Base-by-base conservation (phyloP, 2,888 invertebrate species). In the Coronaproctus castanopsis region DNA sequence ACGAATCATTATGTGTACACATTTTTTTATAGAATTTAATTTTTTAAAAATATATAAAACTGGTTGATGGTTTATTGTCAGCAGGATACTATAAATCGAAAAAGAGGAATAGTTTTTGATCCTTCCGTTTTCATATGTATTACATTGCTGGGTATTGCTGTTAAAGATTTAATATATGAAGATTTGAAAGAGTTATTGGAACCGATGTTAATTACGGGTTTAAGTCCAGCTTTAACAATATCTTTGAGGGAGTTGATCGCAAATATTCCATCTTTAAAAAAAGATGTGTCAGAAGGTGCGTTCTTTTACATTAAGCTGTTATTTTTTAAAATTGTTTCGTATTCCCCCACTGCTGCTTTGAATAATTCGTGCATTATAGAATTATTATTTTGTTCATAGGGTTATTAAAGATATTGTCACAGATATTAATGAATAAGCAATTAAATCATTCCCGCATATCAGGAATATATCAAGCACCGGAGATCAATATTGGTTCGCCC, bases 101-200 rank as follows among this genome's bases (percentile, higher is more conserved):
- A 87, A 67, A 78, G 83, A 63, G 72, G 68, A 14, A 61, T 77
- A 3, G 74, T 77, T 23, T 77, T 86, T 56, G 95, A 97, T 69
- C 87, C 92, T 0, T 83, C 89, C 1, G 86, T 96, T 55, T 96
- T 95, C 71, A 85, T 87, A 24, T 97, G 95, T 70, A 85, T 98
- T 21, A 91, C 92, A 24, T 77, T 96, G 64, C 73, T 98, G 5
- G 89, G 89, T 1, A 83, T 88, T 70, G 88, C 96, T 1, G 84
- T 92, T 0, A 85, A 85, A 64, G 80, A 83, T 22, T 77, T 81
- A 36, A 85, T 90, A 18, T 79, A 82, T 5, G 73, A 76, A 65
- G 89, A 90, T 66, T 84, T 95, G 2, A 81, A 81, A 61, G 87
- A 87, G 61, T 77, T 96, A 52, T 74, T 97, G 24, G 92, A 92